A percentile compares a stretch with the other conserved stretches of the same genome.
Evolutionary conservation across 2,888 invertebrate genomes (phyloP).

Genomic region (Drosophila flavopinicola): DNA sequence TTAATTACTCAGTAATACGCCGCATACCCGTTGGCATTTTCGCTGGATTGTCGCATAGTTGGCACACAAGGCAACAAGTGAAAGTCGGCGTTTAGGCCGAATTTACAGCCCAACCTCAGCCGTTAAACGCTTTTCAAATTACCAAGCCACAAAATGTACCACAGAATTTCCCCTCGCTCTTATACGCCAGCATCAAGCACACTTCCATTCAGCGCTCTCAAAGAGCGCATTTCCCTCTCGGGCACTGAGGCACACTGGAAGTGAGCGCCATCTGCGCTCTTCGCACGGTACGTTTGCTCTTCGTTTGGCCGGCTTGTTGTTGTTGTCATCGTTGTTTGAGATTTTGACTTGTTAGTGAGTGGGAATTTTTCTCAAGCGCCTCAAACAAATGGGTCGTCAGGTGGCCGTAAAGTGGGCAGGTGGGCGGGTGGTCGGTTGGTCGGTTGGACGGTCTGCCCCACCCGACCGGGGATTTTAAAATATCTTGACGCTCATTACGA

Average conservation of each 20-base stretch:
- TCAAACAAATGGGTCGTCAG: slow-evolving; percentile 39
- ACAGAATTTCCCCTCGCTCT: slow-evolving; percentile 44
- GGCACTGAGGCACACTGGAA: slow-evolving; percentile 32
- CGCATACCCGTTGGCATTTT: slow-evolving; percentile 1
- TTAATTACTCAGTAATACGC: neutral
- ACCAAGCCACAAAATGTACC: slow-evolving; percentile 22
- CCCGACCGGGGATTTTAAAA: slow-evolving; percentile 43
- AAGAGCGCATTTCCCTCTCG: slow-evolving; percentile 62
- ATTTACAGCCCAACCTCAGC: slow-evolving; percentile 12
- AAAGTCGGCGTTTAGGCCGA: slow-evolving; percentile 10
- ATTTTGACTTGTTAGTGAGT: slow-evolving; percentile 54
- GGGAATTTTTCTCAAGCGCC: slow-evolving; percentile 35
- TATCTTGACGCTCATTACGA: slow-evolving; percentile 54
- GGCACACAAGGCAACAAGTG: slow-evolving; percentile 64
- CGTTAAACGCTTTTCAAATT: slow-evolving; percentile 53
- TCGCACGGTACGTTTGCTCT: slow-evolving; percentile 54
- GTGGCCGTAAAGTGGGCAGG: slow-evolving; percentile 1
- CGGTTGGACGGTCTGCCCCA: neutral
- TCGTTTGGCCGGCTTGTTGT: slow-evolving; percentile 5
- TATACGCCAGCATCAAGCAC: slow-evolving; percentile 39
- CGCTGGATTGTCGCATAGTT: neutral
- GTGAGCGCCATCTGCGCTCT: neutral
- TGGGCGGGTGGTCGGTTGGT: neutral
- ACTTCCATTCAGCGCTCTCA: slow-evolving; percentile 64
- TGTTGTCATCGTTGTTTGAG: slow-evolving; percentile 41